Percentiles rank a stretch among this genome's conserved stretches.
phyloP scores from a whole-genome alignment of 2,888 invertebrate species.

The Zhuqinia jingwanae region DNA sequence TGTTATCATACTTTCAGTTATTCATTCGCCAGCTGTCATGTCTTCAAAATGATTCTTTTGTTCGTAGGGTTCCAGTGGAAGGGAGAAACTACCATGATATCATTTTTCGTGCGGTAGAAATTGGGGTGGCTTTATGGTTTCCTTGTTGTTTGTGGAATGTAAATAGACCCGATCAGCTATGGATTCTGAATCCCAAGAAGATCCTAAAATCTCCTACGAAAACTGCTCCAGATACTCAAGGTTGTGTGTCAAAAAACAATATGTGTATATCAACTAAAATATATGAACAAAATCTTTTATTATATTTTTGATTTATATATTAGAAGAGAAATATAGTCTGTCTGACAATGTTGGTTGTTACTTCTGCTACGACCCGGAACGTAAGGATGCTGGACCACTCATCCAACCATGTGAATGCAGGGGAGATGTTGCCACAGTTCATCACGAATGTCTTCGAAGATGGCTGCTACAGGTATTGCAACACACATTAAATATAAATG shows the following conservation, averaged over 20 bases:
- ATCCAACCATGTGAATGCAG: constrained; percentile 95
- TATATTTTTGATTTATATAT: constrained; percentile 2
- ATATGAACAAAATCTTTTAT: no score
- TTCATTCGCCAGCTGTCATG: no score
- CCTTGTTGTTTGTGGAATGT: constrained; percentile 98
- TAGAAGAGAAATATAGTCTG: constrained; percentile 78
- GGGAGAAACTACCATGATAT: constrained; percentile 96
- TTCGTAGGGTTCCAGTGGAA: constrained; percentile 89
- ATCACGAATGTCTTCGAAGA: constrained; percentile 93
- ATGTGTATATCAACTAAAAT: no score
- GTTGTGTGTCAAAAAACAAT: no score
- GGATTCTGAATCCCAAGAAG: constrained; percentile 95
- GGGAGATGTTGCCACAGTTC: constrained; percentile 95
- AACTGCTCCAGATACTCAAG: constrained; percentile 70
- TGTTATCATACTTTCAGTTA: no score
- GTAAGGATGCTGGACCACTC: constrained; percentile 88
- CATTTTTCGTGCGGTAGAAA: constrained; percentile 94
- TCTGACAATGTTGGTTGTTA: constrained; percentile 87
- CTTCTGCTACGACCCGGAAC: constrained; percentile 94
- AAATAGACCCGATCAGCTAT: constrained; percentile 92
- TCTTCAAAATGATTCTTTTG: not conserved
- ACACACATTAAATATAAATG: not conserved
- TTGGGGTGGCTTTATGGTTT: constrained; percentile 96
- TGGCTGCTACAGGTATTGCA: constrained; percentile 94
- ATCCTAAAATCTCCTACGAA: constrained; percentile 83